Evolutionary conservation across 2,797 vertebrate species (phyloP).

Genomic region (Thaleichthys pacificus): DNA sequence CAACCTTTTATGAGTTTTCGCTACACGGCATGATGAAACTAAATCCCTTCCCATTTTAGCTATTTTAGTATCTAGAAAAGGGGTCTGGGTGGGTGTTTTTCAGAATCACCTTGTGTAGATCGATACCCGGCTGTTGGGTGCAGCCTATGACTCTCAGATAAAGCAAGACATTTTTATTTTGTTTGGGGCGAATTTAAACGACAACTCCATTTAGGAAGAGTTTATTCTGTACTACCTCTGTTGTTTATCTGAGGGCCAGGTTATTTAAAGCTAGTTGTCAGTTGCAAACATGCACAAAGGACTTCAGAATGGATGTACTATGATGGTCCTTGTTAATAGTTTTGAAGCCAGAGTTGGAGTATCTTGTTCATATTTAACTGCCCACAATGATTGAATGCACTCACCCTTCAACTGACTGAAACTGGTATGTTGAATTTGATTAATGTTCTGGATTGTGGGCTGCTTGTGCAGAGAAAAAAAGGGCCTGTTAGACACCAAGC

Average conservation of each 20-base stretch:
- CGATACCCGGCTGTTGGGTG: constrained; percentile 39
- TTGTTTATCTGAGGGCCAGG: constrained; percentile 19
- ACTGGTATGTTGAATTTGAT: constrained; percentile 33
- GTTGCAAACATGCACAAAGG: constrained; percentile 13
- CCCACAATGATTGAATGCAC: constrained; percentile 40
- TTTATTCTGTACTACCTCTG: constrained; percentile 19
- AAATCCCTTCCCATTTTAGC: constrained; percentile 33
- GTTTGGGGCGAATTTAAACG: constrained; percentile 28
- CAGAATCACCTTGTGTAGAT: constrained; percentile 45
- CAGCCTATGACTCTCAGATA: constrained; percentile 38
- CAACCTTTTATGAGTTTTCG: constrained; percentile 29
- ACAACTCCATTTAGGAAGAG: constrained; percentile 19
- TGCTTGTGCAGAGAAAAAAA: constrained; percentile 46
- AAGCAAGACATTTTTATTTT: constrained; percentile 47
- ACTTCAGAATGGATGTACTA: constrained; percentile 32
- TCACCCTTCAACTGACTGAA: constrained; percentile 33
- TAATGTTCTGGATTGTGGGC: constrained; percentile 43
- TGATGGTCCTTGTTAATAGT: constrained; percentile 32
- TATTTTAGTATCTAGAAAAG: constrained; percentile 43
- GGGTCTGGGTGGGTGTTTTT: constrained; percentile 36
- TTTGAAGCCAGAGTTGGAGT: constrained; percentile 26
- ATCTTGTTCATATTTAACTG: constrained; percentile 42
- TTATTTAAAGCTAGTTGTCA: constrained; percentile 26
- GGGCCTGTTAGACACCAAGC: constrained; percentile 47
- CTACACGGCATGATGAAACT: constrained; percentile 30